phyloP scores from a whole-genome alignment of 2,113 vertebrate genomes.

The Raja brachyura region DNA sequence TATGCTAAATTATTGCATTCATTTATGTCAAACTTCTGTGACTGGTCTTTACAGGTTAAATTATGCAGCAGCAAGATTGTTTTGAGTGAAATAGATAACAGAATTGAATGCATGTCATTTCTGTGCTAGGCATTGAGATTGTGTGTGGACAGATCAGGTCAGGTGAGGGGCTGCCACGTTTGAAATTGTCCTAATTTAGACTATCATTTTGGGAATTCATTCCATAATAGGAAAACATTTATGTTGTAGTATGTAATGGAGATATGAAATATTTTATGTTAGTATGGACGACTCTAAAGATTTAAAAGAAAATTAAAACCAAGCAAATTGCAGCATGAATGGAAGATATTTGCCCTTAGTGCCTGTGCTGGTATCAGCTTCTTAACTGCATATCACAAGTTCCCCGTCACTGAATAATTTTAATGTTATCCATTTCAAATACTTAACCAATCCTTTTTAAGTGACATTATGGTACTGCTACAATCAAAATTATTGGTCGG shows the following conservation, averaged over 20 bases:
- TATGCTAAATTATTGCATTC: conserved; percentile 9
- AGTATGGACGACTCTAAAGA: not conserved
- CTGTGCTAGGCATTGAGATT: not conserved
- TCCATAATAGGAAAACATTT: not conserved
- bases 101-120: not conserved
- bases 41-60: not conserved
- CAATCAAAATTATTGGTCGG: not conserved
- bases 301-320: not conserved
- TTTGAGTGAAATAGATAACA: conserved; percentile 7
- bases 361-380: not conserved
- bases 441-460: not conserved
- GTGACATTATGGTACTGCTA: not conserved
- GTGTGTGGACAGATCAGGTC: not conserved
- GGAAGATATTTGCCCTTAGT: not conserved
- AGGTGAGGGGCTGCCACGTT: not conserved
- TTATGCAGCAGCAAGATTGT: conserved; percentile 7
- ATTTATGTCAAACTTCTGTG: not conserved
- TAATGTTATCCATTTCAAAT: not conserved
- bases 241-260: not conserved
- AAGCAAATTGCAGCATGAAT: not conserved
- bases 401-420: not conserved
- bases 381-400: not conserved
- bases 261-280: not conserved
- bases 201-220: not conserved
- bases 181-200: not conserved